Evolutionary conservation across 2,888 invertebrate species (phyloP), one percentile per base, ranked within the genome.

Genomic region (Poecilobothrus nobilitatus): DNA sequence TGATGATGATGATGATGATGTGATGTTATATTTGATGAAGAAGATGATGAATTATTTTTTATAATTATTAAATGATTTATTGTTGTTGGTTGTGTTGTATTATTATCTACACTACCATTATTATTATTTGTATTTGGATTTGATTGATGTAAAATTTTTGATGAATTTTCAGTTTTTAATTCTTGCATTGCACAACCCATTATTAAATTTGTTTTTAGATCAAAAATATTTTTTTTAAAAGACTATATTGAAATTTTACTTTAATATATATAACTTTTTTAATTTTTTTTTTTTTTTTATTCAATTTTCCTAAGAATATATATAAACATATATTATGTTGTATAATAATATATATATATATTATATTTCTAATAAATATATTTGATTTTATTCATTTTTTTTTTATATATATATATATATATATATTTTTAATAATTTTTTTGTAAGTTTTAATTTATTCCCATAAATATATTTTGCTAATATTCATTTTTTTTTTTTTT

Each of bases 151-250:
- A 33, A 65, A 53, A 37, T 37, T 37, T 15, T 15, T 65, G 15
- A 20, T 37, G 33, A 1, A 33, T 65, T 65, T 20, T 65, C 65
- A 37, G 69, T 70, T 66, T 71, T 70, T 63, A 71, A 69, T 15
- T 69, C 66, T 75, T 81, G 81, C 78, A 81, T 81, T 76, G 80
- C 82, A 79, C 81, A 82, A 77, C 81, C 82, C 81, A 82, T 82
- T 75, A 74, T 70, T 66, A 69, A 65, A 63, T 68, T 22, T 62
- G 68, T 67, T 66, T 64, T 53, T 63, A 8, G 15, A 66, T 33
- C 27, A 64, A 61, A 22, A 66, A 33, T 33, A 67, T 44, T 22
- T 67, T 21, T 53, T 27, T 7, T 34, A 44, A 69, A 64, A 63
- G 6, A 18, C 8, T 34, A 27, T 20, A n/a, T 37, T 63, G 63